These are phyloP conservation scores for Cathartes aura DNA, from an alignment of 2,113 vertebrate species.

Conservation along the genomic window DNA sequence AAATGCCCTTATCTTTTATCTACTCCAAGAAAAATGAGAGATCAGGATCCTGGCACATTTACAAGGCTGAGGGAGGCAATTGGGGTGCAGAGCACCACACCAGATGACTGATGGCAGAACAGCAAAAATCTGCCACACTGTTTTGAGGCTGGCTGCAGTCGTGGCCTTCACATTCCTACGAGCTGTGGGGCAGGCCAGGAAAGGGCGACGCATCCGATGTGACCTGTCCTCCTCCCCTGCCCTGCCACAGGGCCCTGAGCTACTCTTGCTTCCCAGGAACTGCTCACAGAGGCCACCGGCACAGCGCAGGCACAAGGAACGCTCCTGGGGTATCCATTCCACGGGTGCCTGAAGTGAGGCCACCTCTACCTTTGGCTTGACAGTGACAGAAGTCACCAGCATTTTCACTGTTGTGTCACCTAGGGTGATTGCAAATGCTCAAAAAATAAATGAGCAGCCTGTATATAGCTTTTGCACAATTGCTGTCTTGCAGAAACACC, in stretches of 20 bases:
- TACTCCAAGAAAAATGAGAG: not conserved
- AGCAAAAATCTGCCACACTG: not conserved
- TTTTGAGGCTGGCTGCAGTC: not conserved
- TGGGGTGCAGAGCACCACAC: not conserved
- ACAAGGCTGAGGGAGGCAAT: not conserved
- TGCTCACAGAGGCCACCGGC: not conserved
- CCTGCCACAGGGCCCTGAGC: not conserved
- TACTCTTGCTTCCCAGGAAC: not conserved
- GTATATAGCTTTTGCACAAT: not conserved
- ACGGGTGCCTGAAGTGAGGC: rapidly evolving
- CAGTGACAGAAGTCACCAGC: not conserved
- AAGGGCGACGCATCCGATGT: rapidly evolving
- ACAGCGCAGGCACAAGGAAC: not conserved
- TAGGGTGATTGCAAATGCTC: not conserved
- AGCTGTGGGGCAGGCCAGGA: not conserved
- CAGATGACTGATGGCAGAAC: not conserved
- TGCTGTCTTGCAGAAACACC: not conserved
- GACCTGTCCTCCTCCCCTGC: not conserved
- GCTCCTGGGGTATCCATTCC: not conserved
- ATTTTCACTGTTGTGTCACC: not conserved
- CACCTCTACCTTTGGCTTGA: not conserved
- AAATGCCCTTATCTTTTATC: not conserved
- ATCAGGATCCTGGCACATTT: not conserved
- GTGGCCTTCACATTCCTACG: rapidly evolving
- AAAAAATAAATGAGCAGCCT: not conserved